Conservation (phyloP, 2,797 vertebrate genomes). For the Chromobotia macracanthus region DNA sequence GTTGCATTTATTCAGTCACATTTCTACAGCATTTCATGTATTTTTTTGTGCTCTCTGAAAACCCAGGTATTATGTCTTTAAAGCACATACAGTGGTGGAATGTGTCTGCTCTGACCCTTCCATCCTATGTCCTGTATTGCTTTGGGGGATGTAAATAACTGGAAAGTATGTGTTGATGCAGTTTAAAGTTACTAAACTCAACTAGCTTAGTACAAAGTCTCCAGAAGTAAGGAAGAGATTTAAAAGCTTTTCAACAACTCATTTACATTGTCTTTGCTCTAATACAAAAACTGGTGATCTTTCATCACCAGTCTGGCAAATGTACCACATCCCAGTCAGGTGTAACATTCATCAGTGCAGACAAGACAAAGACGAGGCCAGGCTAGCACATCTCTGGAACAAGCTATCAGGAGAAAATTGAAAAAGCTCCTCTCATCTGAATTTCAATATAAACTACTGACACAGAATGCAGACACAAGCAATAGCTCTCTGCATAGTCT, state of each 20-base stretch:
- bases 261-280: conserved; percentile 35
- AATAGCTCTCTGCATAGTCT: neutral
- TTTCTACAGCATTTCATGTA: too few species aligned
- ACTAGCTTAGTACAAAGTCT: neutral
- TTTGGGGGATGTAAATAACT: neutral
- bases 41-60: too few species aligned
- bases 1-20: too few species aligned
- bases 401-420: conserved; percentile 55
- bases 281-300: conserved; percentile 13
- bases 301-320: conserved; percentile 38
- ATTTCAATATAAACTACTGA: conserved; percentile 45
- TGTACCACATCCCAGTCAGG: conserved; percentile 28
- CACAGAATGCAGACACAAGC: conserved; percentile 24
- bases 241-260: conserved; percentile 32
- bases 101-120: neutral
- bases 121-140: neutral
- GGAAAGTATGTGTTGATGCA: too few species aligned
- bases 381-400: conserved; percentile 25
- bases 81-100: neutral
- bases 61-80: too few species aligned
- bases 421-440: conserved; percentile 42
- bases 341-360: conserved; percentile 49
- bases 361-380: conserved; percentile 24
- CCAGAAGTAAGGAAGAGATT: conserved; percentile 4
- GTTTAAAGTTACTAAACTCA: neutral